Conservation (phyloP, 2,888 invertebrate species). For the Dynastes maya region DNA sequence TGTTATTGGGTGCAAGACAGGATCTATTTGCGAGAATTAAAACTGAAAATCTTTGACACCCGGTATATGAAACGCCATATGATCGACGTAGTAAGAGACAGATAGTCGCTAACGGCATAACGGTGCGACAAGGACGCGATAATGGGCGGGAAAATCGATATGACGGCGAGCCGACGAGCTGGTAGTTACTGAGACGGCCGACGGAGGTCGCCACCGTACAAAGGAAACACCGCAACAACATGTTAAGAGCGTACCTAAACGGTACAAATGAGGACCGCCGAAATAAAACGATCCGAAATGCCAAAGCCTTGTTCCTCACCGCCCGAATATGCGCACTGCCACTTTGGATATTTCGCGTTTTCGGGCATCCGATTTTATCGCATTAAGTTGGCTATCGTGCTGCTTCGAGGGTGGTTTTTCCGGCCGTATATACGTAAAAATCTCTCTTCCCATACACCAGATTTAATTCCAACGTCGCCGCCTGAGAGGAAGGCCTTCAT, state of each 20-base stretch:
- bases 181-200: conserved; percentile 52
- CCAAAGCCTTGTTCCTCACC: conserved; percentile 48
- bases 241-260: conserved; percentile 57
- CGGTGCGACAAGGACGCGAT: conserved; percentile 66
- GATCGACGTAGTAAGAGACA: conserved; percentile 55
- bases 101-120: conserved; percentile 67
- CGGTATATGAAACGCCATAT: neutral
- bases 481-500: neutral
- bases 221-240: conserved; percentile 57
- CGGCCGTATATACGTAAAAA: conserved; percentile 60
- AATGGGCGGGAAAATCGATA: conserved; percentile 69
- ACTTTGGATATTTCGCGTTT: conserved; percentile 67
- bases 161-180: conserved; percentile 46
- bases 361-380: conserved; percentile 67
- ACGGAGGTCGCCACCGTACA: conserved; percentile 62
- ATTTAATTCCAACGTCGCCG: conserved; percentile 58
- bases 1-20: no score
- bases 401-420: conserved; percentile 68
- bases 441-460: conserved; percentile 59
- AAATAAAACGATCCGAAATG: conserved; percentile 57
- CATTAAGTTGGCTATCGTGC: conserved; percentile 71
- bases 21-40: no score
- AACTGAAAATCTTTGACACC: neutral
- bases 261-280: conserved; percentile 49
- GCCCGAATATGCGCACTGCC: conserved; percentile 66